Evolutionary conservation across 2,888 invertebrate species (phyloP), one percentile per base, ranked within the genome.

Genomic region (Epiblema foenella): DNA sequence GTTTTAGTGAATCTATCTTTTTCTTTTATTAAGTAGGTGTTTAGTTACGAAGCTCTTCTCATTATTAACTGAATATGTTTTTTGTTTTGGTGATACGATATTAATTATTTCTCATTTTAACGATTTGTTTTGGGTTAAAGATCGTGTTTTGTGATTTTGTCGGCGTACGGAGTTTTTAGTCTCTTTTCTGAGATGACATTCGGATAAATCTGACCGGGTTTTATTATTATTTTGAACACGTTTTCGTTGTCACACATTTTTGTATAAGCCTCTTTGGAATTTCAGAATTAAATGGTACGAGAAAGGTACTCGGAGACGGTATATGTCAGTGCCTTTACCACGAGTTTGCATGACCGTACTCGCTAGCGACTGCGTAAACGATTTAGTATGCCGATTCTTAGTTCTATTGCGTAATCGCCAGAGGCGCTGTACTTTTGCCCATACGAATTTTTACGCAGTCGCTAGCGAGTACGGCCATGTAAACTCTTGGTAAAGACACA

Each of bases 81-180:
- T 66, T 66, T 67, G 59, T 70, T 62, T 65, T 62, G 29, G 49
- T 67, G 37, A 17, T 58, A 52, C 57, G 8, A 29, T 67, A 67
- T 71, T 70, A 49, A 67, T 69, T 69, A 52, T 66, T 71, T 65
- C 29, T 67, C 51, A 29, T 60, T 67, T 71, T 67, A 71, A 71
- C 71, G 71, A 67, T 71, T 71, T 71, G 71, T 71, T 71, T 67
- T 67, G 60, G 59, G 52, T 70, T 49, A 62, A 66, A 67, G 66
- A 70, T 70, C 67, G 66, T 71, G 66, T 66, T 71, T 62, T 29
- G 29, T 46, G 70, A 70, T 64, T 57, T 46, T 15, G 58, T 69
- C 54, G 46, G 46, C 18, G 42, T 57, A 11, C 17, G 39, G 15
- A 10, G 3, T 33, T n/a, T 59, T 60, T 56, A 12, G 8, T 56